Percentiles rank a stretch among this genome's conserved stretches.
These are phyloP conservation scores for Melanotaenia trifasciata DNA, from an alignment of 2,797 vertebrate species.

Conservation along the genomic window DNA sequence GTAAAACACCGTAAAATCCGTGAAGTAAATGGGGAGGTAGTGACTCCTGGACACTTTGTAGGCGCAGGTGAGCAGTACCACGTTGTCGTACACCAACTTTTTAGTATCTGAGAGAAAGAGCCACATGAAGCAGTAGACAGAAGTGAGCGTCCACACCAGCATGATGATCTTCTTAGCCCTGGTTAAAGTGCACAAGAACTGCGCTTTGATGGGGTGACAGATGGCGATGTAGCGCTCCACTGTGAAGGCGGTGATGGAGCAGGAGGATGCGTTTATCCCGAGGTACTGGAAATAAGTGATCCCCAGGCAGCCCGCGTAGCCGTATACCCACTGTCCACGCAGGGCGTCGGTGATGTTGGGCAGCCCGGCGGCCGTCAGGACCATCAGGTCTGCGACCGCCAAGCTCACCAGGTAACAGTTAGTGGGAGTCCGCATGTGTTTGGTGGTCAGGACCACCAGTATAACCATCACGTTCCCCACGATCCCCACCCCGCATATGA, in stretches of 20 bases:
- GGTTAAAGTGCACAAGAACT: conserved; percentile 95
- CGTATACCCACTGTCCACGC: conserved; percentile 92
- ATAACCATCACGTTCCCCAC: conserved; percentile 97
- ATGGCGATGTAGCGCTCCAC: conserved; percentile 98
- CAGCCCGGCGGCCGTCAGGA: conserved; percentile 93
- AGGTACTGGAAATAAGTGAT: conserved; percentile 97
- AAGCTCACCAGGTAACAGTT: conserved; percentile 99
- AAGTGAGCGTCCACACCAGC: conserved; percentile 94
- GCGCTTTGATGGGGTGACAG: conserved; percentile 97
- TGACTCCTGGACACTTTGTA: conserved; percentile 93
- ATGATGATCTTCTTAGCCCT: conserved; percentile 96
- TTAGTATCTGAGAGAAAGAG: conserved; percentile 95
- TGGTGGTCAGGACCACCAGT: conserved; percentile 94
- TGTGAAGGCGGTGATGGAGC: conserved; percentile 97
- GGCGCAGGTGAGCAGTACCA: conserved; percentile 89
- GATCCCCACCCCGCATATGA: conserved; percentile 94
- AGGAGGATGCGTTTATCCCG: conserved; percentile 97
- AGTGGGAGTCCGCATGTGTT: conserved; percentile 98
- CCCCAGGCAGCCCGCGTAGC: conserved; percentile 91
- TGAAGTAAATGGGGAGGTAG: conserved; percentile 97
- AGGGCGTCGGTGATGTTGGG: conserved; percentile 96
- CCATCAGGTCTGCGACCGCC: conserved; percentile 95
- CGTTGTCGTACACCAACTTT: conserved; percentile 86
- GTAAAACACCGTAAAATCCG: conserved; percentile 95
- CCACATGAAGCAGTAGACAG: conserved; percentile 95